Evolutionary conservation across 2,113 vertebrate species (phyloP).

Genomic region (Proterorhinus semilunaris): DNA sequence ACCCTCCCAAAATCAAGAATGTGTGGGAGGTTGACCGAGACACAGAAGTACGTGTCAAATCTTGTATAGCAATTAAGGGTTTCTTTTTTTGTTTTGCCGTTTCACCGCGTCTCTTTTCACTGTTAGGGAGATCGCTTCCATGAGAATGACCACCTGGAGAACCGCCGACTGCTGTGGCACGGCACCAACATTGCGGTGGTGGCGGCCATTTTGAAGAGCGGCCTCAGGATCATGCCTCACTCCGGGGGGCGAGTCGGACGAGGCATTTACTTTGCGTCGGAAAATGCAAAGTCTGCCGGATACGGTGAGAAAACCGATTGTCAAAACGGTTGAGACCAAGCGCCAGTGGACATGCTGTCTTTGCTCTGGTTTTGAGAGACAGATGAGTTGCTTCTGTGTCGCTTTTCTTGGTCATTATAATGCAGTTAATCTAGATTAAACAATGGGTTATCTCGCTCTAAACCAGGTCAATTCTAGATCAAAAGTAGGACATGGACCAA

Average conservation of each 20-base stretch:
- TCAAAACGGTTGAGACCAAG: no score
- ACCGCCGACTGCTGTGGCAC: conserved; percentile 89
- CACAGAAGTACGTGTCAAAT: conserved; percentile 76
- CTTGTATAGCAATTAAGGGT: neutral
- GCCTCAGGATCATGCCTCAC: conserved; percentile 92
- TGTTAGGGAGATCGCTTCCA: conserved; percentile 79
- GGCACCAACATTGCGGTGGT: conserved; percentile 88
- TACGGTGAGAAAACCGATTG: conserved; percentile 76
- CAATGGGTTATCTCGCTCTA: no score
- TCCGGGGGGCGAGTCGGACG: conserved; percentile 85
- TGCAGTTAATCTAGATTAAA: no score
- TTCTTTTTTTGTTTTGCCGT: neutral
- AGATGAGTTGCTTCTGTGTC: no score
- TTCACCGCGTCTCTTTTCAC: neutral
- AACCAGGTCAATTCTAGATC: no score
- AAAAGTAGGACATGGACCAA: no score
- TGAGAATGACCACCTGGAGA: conserved; percentile 74
- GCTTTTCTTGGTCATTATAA: no score
- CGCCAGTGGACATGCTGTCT: no score
- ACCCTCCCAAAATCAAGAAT: conserved; percentile 67
- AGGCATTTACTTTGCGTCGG: conserved; percentile 91
- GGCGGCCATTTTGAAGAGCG: conserved; percentile 87
- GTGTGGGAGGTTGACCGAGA: conserved; percentile 84
- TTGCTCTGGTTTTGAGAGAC: no score
- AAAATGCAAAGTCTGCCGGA: conserved; percentile 84